These are phyloP conservation scores for Germaria angustata DNA, from an alignment of 2,888 invertebrate genomes.

Conservation along the genomic window DNA sequence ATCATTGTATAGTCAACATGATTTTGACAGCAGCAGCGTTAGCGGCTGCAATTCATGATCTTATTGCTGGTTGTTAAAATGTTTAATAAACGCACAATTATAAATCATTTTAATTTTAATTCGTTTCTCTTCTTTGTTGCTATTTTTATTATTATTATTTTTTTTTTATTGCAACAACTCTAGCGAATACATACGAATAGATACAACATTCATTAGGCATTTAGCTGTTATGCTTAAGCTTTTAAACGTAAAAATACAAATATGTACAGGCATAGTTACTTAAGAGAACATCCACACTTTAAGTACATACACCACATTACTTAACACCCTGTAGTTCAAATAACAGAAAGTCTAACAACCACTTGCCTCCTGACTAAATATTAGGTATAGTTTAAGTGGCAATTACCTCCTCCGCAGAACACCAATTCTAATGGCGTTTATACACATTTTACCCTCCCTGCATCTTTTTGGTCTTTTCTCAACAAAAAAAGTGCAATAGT, in stretches of 20 bases:
- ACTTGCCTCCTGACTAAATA: too few species aligned
- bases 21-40: slow-evolving; percentile 8
- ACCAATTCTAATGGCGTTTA: too few species aligned
- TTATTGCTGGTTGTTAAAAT: slow-evolving; percentile 57
- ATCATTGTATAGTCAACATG: slow-evolving; percentile 5
- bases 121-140: not conserved
- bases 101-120: slow-evolving; percentile 61
- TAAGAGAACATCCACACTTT: not conserved
- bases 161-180: slow-evolving; percentile 2
- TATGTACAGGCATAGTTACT: not conserved
- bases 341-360: not conserved
- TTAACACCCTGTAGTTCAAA: not conserved
- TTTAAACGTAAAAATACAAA: slow-evolving; percentile 38
- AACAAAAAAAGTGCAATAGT: too few species aligned
- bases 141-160: slow-evolving; percentile 16
- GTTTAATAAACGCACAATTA: slow-evolving; percentile 64
- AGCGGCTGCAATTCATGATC: slow-evolving; percentile 48
- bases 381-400: too few species aligned
- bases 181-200: slow-evolving; percentile 1
- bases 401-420: too few species aligned
- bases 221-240: slow-evolving; percentile 59
- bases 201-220: slow-evolving; percentile 52
- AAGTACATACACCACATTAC: not conserved
- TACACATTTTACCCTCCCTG: too few species aligned
- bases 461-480: too few species aligned